Base-by-base conservation (phyloP, 2,113 vertebrate genomes). In the Thryonomys swinderianus region DNA sequence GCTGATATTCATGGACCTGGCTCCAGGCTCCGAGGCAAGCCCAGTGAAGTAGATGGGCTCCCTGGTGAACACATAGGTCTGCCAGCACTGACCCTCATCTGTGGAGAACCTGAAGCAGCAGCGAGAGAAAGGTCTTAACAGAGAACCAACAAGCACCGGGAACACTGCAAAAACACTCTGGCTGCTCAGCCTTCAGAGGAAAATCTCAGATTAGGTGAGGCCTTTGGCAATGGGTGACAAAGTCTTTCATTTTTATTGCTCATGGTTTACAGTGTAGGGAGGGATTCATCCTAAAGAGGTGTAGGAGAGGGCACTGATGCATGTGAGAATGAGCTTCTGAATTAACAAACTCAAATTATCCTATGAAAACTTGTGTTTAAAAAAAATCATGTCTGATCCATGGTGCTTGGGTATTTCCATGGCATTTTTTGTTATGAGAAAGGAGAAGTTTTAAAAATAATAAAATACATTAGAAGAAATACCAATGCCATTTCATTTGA, bases 41-140 rank as follows among this genome's bases (percentile, higher is more conserved):
- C 99, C 99, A 0, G 99, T 99, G 96, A 99, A 99, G 98, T 98
- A 98, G 71, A 99, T 96, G 2, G 99, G 99, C 2, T 99, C 98
- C 9, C 48, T 81, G 57, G 99, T 98, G 98, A 99, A 99, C 0
- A 85, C 92, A 80, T 99, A 99, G 0, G 94, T 96, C 23, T 99
- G 98, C 99, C 99, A 99, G 96, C 99, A 99, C 90, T 99, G 99
- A 6, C 99, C 99, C 93, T 99, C 99, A 3, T 99, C 99, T 23
- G 99, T 99, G 17, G 99, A 99, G 98, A 99, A 99, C 97, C 99
- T 99, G 96, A 93, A 40, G 57, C 7, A 7, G 20, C 7, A 64
- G 51, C 67, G 12, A 57, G 83, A 93, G 51, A 85, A 82, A 51
- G 53, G 40, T 37, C 57, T 53, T 40, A 40, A 94, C 82, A 80